Base-by-base conservation (phyloP, 2,797 vertebrate genomes). In the Melanotaenia parkinsoni region DNA sequence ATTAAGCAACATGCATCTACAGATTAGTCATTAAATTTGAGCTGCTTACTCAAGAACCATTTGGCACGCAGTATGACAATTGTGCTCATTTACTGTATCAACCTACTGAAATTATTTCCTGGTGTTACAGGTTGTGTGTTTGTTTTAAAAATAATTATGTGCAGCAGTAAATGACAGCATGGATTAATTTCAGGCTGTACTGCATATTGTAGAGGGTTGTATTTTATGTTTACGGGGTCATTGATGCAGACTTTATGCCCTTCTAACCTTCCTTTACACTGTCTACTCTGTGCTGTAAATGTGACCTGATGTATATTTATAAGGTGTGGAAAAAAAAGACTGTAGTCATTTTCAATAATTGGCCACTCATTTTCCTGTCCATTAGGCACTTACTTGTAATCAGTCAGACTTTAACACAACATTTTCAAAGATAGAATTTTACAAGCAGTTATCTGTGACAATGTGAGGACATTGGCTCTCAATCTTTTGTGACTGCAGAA, bases 291-390 rank as follows among this genome's bases (percentile, higher is more conserved):
- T 51, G 45, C 68, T 58, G 72, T 61, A 75, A 84, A 60, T 65
- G 71, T 45, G 54, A 69, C 66, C 74, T 83, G 80, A 90, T 78
- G 75, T 84, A 82, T 77, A 79, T 84, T 83, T 79, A 74, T 74
- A 82, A 79, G 76, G 74, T 58, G 63, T 77, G 66, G 28, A 51
- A 24, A 71, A 32, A 79, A 63, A 67, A 43, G 58, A 8, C 38
- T 35, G 63, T 43, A 78, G 72, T 67, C 70, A 75, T 83, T 90
- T 80, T 70, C 63, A 67, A 70, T 86, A 85, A 88, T 85, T 86
- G 79, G 78, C 26, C 32, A 38, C 72, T 85, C 68, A 78, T 90
- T 90, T 86, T 81, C 67, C 63, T 77, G 63, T 86, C 79, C 73
- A 79, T 83, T 86, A 79, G 57, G 38, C 61, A 70, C 51, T 70